A percentile compares a stretch with the other conserved stretches of the same genome.
phyloP scores from a whole-genome alignment of 2,113 vertebrate species.

The Tupaia tana region DNA sequence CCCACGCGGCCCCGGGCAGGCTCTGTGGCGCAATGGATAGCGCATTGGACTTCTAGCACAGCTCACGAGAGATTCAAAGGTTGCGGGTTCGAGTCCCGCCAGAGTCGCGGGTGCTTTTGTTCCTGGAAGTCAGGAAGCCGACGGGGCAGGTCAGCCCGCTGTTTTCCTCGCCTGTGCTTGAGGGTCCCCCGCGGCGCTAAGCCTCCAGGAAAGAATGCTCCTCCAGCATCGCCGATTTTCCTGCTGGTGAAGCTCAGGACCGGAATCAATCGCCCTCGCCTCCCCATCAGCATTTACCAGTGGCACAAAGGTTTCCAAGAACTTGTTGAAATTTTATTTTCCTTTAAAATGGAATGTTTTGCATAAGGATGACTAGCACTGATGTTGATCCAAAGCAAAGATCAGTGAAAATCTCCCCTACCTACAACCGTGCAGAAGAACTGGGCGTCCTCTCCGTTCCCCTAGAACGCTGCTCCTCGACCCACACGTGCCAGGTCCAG shows the following conservation, averaged over 20 bases:
- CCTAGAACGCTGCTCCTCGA: too few species aligned
- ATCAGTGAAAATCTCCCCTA: background rate
- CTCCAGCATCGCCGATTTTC: background rate
- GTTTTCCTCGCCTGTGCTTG: background rate
- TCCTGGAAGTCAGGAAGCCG: too few species aligned
- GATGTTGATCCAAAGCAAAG: background rate
- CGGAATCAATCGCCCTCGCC: background rate
- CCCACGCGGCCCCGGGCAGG: accelerated
- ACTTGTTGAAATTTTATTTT: background rate
- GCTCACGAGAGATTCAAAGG: slow-evolving; percentile 6
- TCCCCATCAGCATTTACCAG: background rate
- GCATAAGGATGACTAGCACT: background rate
- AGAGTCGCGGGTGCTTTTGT: background rate
- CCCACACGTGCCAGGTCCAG: too few species aligned
- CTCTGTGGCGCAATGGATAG: slow-evolving; percentile 77
- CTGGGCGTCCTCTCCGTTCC: too few species aligned
- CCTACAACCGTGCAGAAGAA: too few species aligned
- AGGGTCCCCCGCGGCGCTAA: accelerated
- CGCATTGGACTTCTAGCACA: slow-evolving; percentile 60
- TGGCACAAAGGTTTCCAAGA: background rate
- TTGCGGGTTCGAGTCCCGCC: slow-evolving; percentile 73
- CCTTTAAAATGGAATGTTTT: background rate
- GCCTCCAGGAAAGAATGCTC: too few species aligned
- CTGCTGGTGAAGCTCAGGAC: background rate
- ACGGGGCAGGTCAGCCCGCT: too few species aligned